Conservation (phyloP, 2,113 vertebrate species). For the Trichechus manatus region DNA sequence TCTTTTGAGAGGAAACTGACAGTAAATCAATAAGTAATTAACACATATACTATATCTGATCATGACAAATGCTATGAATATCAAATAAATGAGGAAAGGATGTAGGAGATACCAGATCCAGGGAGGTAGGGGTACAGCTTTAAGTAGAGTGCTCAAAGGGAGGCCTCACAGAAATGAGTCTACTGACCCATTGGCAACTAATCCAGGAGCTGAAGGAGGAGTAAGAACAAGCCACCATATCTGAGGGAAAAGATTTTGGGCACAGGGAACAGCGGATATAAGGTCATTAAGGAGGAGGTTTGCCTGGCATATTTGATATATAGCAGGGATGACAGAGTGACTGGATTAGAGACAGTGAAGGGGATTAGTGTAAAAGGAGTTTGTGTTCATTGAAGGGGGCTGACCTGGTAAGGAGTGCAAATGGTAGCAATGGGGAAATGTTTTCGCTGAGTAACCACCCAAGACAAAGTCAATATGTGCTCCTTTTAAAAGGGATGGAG, state of each 20-base stretch:
- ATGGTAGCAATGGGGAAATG: rapidly evolving
- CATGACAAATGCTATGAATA: not conserved
- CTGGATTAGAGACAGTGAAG: not conserved
- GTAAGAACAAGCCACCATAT: not conserved
- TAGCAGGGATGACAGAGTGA: not conserved
- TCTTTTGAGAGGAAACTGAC: not conserved
- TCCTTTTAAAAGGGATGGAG: not conserved
- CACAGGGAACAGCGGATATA: not conserved
- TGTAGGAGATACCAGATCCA: not conserved
- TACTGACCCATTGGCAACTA: not conserved
- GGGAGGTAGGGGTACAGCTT: not conserved
- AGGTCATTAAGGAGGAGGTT: too few relatives aligned
- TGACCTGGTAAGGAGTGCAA: not conserved
- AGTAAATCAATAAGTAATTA: not conserved
- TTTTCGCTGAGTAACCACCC: not conserved
- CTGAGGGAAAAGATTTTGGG: not conserved
- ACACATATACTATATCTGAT: not conserved
- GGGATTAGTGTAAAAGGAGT: not conserved
- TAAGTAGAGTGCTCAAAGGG: not conserved
- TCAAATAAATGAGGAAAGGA: not conserved
- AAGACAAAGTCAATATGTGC: not conserved
- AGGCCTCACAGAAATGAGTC: not conserved
- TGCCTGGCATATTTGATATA: not conserved
- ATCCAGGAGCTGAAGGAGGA: not conserved
- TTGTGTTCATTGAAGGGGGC: rapidly evolving